Base-by-base conservation (phyloP, 2,888 invertebrate species). In the Danaus chrysippus region DNA sequence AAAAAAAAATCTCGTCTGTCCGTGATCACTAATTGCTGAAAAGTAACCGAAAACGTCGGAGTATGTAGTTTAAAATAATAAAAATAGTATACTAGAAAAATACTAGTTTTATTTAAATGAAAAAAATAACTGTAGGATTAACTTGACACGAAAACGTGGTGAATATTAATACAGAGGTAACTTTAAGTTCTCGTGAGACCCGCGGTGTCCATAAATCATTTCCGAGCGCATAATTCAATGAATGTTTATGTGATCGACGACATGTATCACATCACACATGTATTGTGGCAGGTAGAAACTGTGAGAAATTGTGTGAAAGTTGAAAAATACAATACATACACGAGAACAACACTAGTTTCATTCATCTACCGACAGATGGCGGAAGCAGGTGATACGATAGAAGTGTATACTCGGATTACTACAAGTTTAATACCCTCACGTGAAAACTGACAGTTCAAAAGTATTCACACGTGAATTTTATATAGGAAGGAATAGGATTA, bases 271-370 rank as follows among this genome's bases (percentile, higher is more conserved):
- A n/a, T n/a, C n/a, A n/a, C n/a, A n/a, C 3, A 46, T 3, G 15
- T 49, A 46, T 9, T n/a, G 15, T 46, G 46, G 46, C 66, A 81
- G 78, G 77, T 77, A 81, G 77, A 81, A 79, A 79, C 81, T 82
- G 79, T 84, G 84, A 75, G 84, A 84, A 82, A 61, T 8, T 17
- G 11, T 17, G 46, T 46, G n/a, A 15, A 49, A 49, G 11, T 17
- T 49, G 10, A 3, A 17, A 11, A 49, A 17, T 10, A 49, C 49
- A 49, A 49, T 49, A 10, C 10, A 17, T 49, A 64, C 71, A 71
- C 73, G 73, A 70, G 72, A n/a, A 70, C 66, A 69, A 5, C 3
- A 46, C 15, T 3, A 49, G 49, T 17, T 8, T 49, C 46, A 46
- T 46, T 13, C 46, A 46, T n/a, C 17, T 9, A 17, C 17, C 49